phyloP scores from a whole-genome alignment of 1,140 invertebrate species.

The Caenorhabditis latens region DNA sequence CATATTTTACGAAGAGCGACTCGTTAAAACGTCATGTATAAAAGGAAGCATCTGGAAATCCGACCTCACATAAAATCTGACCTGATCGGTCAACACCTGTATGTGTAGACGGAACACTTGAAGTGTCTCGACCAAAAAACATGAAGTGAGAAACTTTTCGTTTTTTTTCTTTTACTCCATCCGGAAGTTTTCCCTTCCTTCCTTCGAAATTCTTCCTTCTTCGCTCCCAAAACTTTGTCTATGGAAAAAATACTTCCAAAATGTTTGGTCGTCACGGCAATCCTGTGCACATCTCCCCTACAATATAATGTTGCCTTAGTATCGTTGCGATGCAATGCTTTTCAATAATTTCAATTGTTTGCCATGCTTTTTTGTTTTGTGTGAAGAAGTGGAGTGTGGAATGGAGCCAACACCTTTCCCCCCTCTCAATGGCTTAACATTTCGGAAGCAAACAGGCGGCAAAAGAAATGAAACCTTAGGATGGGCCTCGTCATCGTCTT shows the following conservation, averaged over 20 bases:
- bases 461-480: slow-evolving; percentile 49
- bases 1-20: not conserved
- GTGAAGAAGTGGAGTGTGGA: slow-evolving; percentile 27
- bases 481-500: not conserved
- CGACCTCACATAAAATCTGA: no score
- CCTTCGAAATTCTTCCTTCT: not conserved
- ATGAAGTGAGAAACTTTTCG: not conserved
- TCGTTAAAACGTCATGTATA: no score
- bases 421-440: slow-evolving; percentile 51
- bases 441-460: slow-evolving; percentile 48
- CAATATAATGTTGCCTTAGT: slow-evolving; percentile 50
- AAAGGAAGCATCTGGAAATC: no score
- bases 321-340: slow-evolving; percentile 45
- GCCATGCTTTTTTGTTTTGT: slow-evolving; percentile 55
- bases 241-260: slow-evolving; percentile 2
- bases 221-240: not conserved
- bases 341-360: slow-evolving; percentile 57
- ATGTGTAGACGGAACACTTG: not conserved
- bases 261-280: not conserved
- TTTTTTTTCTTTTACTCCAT: not conserved
- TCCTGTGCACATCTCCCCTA: not conserved
- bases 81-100: no score
- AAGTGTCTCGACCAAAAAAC: not conserved
- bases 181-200: not conserved
- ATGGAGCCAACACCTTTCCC: not conserved